phyloP scores from a whole-genome alignment of 2,113 vertebrate genomes.

The Sisor rabdophorus region DNA sequence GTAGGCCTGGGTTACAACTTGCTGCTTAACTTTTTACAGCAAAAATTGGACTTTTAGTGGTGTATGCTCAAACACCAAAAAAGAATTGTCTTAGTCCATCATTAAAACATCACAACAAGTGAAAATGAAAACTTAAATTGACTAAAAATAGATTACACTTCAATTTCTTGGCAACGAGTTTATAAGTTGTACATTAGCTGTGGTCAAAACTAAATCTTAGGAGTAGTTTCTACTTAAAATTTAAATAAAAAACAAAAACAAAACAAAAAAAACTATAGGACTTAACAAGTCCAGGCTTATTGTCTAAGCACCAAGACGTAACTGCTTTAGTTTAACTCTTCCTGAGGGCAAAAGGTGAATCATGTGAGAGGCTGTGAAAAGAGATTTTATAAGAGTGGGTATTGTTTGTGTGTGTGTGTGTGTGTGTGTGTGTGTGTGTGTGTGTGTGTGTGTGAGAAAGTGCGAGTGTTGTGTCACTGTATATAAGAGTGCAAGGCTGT shows the following conservation, averaged over 20 bases:
- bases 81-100: too few species aligned
- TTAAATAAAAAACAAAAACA: too few species aligned
- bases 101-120: neutral
- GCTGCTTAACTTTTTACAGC: conserved; percentile 1
- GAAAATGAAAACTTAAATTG: neutral
- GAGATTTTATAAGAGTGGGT: too few species aligned
- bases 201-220: neutral
- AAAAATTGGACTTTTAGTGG: neutral
- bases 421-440: conserved; percentile 24
- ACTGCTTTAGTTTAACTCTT: conserved; percentile 38
- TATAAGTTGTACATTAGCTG: neutral
- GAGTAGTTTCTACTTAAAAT: neutral
- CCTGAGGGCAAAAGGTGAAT: conserved; percentile 44
- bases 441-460: conserved; percentile 17
- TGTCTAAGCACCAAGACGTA: conserved; percentile 22
- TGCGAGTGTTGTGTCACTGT: conserved; percentile 25
- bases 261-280: neutral
- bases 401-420: conserved; percentile 38
- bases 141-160: neutral
- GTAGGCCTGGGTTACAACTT: neutral
- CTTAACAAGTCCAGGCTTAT: conserved; percentile 27
- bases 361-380: conserved; percentile 53
- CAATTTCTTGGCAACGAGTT: neutral
- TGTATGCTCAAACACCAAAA: neutral
- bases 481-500: conserved; percentile 14